Evolutionary conservation across 2,113 vertebrate genomes (phyloP).

Genomic region (Opisthocomus hoazin): DNA sequence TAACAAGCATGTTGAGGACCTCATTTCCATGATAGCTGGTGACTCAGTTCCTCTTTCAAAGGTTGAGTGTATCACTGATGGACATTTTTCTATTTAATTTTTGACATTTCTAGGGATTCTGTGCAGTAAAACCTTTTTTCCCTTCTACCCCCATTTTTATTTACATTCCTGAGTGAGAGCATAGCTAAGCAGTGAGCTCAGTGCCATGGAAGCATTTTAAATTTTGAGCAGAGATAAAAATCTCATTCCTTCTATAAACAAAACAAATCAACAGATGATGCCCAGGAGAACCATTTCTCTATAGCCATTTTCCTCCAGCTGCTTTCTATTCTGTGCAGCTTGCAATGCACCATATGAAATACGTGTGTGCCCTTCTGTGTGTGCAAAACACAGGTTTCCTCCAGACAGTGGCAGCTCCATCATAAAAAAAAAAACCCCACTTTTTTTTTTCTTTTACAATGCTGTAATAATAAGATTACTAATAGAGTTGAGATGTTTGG

Average conservation of each 20-base stretch:
- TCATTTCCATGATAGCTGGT: background rate
- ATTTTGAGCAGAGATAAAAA: conserved; percentile 66
- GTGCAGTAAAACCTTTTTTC: background rate
- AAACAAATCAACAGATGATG: conserved; percentile 69
- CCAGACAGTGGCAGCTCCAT: background rate
- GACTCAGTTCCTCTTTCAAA: background rate
- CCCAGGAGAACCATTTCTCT: conserved; percentile 67
- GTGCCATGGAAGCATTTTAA: conserved; percentile 61
- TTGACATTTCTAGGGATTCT: background rate
- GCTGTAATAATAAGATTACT: conserved; percentile 6
- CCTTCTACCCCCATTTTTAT: background rate
- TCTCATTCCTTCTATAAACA: conserved; percentile 66
- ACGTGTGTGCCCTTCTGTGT: conserved; percentile 16
- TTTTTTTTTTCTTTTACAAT: background rate
- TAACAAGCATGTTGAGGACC: background rate
- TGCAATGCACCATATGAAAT: conserved; percentile 46
- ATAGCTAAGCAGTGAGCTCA: conserved; percentile 31
- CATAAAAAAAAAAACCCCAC: background rate
- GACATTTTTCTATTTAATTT: background rate
- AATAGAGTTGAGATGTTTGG: background rate
- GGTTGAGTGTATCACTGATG: background rate
- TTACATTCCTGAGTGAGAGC: background rate
- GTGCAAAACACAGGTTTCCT: conserved; percentile 3
- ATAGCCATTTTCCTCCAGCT: conserved; percentile 64
- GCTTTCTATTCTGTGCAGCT: conserved; percentile 57